Evolutionary conservation across 2,888 invertebrate genomes (phyloP), one percentile per base, ranked within the genome.

Genomic region (Dasypogon diadema): DNA sequence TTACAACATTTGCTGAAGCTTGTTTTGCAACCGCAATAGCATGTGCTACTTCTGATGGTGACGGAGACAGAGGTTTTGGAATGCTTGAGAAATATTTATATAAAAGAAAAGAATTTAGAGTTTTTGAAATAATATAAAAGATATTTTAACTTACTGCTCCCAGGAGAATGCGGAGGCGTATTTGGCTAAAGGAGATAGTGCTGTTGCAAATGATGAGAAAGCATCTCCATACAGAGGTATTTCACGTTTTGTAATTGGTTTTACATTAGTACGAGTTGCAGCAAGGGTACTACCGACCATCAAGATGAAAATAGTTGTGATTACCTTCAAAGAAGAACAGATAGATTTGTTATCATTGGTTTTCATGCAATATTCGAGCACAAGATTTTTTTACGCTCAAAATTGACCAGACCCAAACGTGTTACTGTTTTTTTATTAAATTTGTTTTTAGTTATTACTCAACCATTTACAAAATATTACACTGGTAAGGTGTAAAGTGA

Each of bases 21-120:
- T 92, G 91, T 80, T 92, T 92, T 0, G 93, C 93, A 0, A 91
- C 91, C 2, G 92, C 90, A 68, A 93, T 90, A 0, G 92, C 91
- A 34, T 91, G 89, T 0, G 92, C 89, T 24, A 93, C 92, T 79
- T 93, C 93, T 0, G 90, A 89, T 10, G 91, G 90, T 65, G 88
- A 89, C 48, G 89, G 86, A 8, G 78, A 37, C 3, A 16, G 24
- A 2, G 60, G 6, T 14, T 73, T 73, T 22, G 21, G n/a, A 10
- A 37, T 18, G 42, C 42, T 56, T 21, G 6, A 14, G 22, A n/a
- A 48, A 26, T 16, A 14, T 8, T 6, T 16, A n/a, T n/a, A n/a
- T n/a, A n/a, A n/a, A n/a, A n/a, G n/a, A n/a, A n/a, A n/a, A n/a
- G n/a, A n/a, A n/a, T n/a, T n/a, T n/a, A n/a, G n/a, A n/a, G n/a